A percentile compares a stretch with the other conserved stretches of the same genome.
Evolutionary conservation across 2,888 invertebrate species (phyloP).

Genomic region (Fabriciana adippe): DNA sequence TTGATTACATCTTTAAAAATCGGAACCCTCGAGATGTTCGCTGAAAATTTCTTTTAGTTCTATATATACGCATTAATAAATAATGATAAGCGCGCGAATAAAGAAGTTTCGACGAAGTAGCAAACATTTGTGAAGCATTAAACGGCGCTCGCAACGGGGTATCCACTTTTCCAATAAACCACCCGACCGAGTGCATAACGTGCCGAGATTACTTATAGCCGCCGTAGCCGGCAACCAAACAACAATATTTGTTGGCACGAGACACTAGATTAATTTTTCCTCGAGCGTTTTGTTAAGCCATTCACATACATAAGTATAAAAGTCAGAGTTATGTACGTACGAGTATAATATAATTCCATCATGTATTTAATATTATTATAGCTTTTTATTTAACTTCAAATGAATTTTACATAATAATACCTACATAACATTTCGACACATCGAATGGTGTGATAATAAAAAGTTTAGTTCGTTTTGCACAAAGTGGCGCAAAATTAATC

Average conservation of each 20-base stretch:
- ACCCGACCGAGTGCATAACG: slow-evolving; percentile 73
- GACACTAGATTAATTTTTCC: slow-evolving; percentile 77
- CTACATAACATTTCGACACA: no score
- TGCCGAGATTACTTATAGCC: slow-evolving; percentile 76
- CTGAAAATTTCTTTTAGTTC: no score
- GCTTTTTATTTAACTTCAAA: no score
- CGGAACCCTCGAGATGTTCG: no score
- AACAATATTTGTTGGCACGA: slow-evolving; percentile 75
- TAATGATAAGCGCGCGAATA: neutral
- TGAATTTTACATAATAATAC: no score
- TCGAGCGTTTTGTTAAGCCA: slow-evolving; percentile 60
- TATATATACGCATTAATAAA: neutral
- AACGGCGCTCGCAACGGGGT: slow-evolving; percentile 45
- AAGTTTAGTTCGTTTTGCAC: no score
- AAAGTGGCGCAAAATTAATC: no score
- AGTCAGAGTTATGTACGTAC: neutral
- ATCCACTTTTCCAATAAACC: slow-evolving; percentile 74
- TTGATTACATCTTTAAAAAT: no score
- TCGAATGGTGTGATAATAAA: no score
- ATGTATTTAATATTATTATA: no score
- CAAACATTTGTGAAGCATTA: slow-evolving; percentile 51
- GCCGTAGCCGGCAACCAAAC: slow-evolving; percentile 65
- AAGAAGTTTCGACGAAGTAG: slow-evolving; percentile 10
- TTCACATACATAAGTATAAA: slow-evolving; percentile 34
- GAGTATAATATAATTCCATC: no score